phyloP scores from a whole-genome alignment of 1,140 invertebrate species.

The Adoxophyes honmai region DNA sequence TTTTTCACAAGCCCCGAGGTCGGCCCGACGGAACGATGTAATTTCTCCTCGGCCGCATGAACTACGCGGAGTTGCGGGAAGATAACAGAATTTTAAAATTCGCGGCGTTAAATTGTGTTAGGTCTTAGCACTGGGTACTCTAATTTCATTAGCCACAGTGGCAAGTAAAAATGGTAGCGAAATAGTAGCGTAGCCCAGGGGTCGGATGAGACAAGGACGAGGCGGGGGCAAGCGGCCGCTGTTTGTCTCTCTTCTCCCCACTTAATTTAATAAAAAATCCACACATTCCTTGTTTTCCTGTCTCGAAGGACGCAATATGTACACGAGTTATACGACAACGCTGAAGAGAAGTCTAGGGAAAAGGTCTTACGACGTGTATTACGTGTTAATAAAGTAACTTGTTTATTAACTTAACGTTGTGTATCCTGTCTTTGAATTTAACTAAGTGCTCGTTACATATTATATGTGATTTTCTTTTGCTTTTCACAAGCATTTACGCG shows the following conservation, averaged over 20 bases:
- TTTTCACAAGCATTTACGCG: too few species aligned
- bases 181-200: neutral
- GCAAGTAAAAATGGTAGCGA: conserved; percentile 26
- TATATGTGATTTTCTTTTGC: too few species aligned
- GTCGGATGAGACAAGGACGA: conserved; percentile 22
- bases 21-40: conserved; percentile 23
- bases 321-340: conserved; percentile 2
- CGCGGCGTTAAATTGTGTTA: conserved; percentile 21
- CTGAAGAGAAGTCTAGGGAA: neutral
- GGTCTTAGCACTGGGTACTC: conserved; percentile 21
- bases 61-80: conserved; percentile 1
- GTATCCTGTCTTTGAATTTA: too few species aligned
- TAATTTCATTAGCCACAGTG: conserved; percentile 29
- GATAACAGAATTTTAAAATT: conserved; percentile 20
- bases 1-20: conserved; percentile 31
- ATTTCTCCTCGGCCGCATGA: conserved; percentile 19
- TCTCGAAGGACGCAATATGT: conserved; percentile 19
- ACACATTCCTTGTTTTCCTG: conserved; percentile 22
- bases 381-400: too few species aligned
- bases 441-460: too few species aligned
- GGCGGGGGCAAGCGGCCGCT: conserved; percentile 28
- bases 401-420: too few species aligned
- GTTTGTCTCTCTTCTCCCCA: conserved; percentile 33
- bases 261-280: conserved; percentile 44
- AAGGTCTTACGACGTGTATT: too few species aligned